Evolutionary conservation across 2,888 invertebrate genomes (phyloP).

Genomic region (Chironomus riparius): DNA sequence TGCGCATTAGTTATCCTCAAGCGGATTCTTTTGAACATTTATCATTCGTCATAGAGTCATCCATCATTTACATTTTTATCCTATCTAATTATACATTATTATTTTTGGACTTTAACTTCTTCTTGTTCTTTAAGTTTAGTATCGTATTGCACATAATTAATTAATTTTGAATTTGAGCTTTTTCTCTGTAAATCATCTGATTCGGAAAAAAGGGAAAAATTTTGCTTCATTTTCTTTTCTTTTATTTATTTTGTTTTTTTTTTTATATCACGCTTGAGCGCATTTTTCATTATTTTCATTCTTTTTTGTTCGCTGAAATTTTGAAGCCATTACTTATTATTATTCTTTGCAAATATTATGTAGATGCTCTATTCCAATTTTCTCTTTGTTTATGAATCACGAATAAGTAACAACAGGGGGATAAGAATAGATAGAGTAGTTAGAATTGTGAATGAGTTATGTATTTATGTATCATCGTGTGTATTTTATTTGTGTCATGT

Average conservation of each 20-base stretch:
- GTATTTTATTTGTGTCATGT: neutral
- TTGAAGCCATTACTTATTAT: too few species aligned
- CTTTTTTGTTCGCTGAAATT: too few species aligned
- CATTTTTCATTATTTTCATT: too few species aligned
- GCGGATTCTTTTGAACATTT: neutral
- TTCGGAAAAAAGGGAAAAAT: too few species aligned
- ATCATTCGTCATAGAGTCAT: neutral
- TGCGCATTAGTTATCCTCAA: neutral
- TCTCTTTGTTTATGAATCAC: neutral
- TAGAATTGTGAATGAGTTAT: too few species aligned
- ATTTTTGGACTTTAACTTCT: neutral
- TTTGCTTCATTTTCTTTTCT: too few species aligned
- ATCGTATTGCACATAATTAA: neutral
- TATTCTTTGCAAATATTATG: too few species aligned
- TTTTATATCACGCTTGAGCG: too few species aligned
- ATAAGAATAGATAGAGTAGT: too few species aligned
- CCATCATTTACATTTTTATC: conserved; percentile 6
- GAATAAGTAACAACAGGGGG: too few species aligned
- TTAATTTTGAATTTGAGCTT: neutral
- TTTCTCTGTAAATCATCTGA: neutral
- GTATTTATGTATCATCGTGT: neutral
- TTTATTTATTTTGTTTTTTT: too few species aligned
- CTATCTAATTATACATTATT: neutral
- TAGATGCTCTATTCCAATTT: neutral
- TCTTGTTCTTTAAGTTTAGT: neutral